These are phyloP conservation scores for Odocoileus virginianus DNA, from an alignment of 2,113 vertebrate species.

Conservation along the genomic window DNA sequence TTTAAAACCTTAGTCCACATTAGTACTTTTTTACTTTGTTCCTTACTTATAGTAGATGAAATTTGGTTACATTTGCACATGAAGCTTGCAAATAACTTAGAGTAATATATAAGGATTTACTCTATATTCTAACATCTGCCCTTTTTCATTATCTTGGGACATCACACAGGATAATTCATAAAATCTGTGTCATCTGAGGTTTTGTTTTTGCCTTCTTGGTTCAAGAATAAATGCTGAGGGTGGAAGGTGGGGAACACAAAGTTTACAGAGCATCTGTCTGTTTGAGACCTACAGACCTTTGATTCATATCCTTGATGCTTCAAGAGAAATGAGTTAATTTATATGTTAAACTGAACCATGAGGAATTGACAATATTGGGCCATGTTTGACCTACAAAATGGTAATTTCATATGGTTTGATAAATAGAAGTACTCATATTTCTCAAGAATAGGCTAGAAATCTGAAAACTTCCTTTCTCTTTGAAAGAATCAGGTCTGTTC, in stretches of 20 bases:
- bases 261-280: neutral
- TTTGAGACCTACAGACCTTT: neutral
- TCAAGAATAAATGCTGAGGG: neutral
- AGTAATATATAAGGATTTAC: neutral
- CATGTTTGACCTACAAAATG: neutral
- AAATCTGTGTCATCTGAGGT: neutral
- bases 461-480: neutral
- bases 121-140: neutral
- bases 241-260: neutral
- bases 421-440: neutral
- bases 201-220: neutral
- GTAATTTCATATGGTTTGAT: neutral
- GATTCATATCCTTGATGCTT: neutral
- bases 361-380: neutral
- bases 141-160: neutral
- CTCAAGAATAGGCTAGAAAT: neutral
- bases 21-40: neutral
- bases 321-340: neutral
- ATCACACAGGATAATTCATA: neutral
- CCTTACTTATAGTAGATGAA: neutral
- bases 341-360: neutral
- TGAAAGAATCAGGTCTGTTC: neutral
- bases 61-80: neutral
- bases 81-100: neutral
- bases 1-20: neutral